A percentile compares a stretch with the other conserved stretches of the same genome.
These are phyloP conservation scores for Pogonophryne albipinna DNA, from an alignment of 2,797 vertebrate genomes.

Conservation along the genomic window DNA sequence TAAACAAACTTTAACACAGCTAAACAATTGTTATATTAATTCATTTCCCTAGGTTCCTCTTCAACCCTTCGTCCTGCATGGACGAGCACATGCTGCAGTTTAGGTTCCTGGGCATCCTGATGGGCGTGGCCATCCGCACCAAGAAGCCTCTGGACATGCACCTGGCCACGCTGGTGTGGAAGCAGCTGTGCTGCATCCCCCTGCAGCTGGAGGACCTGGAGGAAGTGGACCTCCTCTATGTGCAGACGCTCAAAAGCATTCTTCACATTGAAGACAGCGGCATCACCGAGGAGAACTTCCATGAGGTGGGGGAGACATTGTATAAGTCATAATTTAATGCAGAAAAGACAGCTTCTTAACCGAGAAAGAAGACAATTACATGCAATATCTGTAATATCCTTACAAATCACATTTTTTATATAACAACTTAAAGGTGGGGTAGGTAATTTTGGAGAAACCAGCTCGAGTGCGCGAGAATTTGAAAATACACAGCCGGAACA, in stretches of 20 bases:
- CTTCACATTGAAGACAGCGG: slow-evolving; percentile 87
- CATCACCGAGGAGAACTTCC: slow-evolving; percentile 89
- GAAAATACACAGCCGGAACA: too few species aligned
- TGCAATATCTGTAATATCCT: background rate
- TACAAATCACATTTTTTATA: too few species aligned
- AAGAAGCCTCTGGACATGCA: slow-evolving; percentile 89
- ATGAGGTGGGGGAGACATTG: slow-evolving; percentile 77
- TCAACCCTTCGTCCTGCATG: slow-evolving; percentile 83
- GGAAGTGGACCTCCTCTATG: slow-evolving; percentile 88
- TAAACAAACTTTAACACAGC: background rate
- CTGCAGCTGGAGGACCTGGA: slow-evolving; percentile 85
- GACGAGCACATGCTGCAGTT: slow-evolving; percentile 88
- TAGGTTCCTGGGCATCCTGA: slow-evolving; percentile 87
- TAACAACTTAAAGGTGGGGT: too few species aligned
- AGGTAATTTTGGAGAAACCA: too few species aligned
- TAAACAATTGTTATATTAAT: background rate
- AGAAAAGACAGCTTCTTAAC: too few species aligned
- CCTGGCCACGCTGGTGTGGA: slow-evolving; percentile 88
- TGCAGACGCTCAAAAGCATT: slow-evolving; percentile 88
- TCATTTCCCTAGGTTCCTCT: slow-evolving; percentile 77
- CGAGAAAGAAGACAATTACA: too few species aligned
- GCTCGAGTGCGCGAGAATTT: too few species aligned
- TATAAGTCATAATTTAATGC: too few species aligned
- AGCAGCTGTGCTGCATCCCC: slow-evolving; percentile 88
- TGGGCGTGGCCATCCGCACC: slow-evolving; percentile 89